phyloP scores from a whole-genome alignment of 2,888 invertebrate genomes.

The Campoplex capitator region DNA sequence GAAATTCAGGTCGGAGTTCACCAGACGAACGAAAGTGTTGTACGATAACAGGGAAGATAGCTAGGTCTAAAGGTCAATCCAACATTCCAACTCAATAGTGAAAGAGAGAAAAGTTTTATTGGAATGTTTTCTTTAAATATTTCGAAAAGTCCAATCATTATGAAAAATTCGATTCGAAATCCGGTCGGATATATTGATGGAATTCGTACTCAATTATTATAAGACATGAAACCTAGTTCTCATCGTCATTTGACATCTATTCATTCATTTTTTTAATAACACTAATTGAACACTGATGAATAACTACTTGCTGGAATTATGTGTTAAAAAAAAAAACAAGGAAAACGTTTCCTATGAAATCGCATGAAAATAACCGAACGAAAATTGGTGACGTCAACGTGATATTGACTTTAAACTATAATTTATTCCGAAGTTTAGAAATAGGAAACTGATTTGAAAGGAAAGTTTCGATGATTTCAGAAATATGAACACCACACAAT shows the following conservation, averaged over 20 bases:
- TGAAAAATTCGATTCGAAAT: background rate
- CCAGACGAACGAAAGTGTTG: background rate
- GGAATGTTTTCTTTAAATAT: background rate
- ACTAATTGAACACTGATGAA: no score
- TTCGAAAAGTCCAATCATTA: background rate
- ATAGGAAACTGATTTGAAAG: no score
- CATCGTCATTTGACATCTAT: background rate
- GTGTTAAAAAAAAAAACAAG: no score
- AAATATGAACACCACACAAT: no score
- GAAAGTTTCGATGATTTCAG: no score
- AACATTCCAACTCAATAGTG: constrained; percentile 6
- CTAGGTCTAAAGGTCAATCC: constrained; percentile 3
- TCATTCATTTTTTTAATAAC: no score
- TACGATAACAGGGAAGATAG: background rate
- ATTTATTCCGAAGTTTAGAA: no score
- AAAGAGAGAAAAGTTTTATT: background rate
- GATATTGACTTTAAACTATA: no score
- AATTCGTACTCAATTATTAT: background rate
- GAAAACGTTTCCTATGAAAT: no score
- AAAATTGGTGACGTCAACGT: no score
- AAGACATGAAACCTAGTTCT: background rate
- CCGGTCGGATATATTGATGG: background rate
- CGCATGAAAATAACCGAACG: no score
- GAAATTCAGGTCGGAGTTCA: constrained; percentile 44
- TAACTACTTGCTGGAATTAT: no score